Evolutionary conservation across 2,113 vertebrate species (phyloP), one percentile per base, ranked within the genome.

Genomic region (Rhineura floridana): DNA sequence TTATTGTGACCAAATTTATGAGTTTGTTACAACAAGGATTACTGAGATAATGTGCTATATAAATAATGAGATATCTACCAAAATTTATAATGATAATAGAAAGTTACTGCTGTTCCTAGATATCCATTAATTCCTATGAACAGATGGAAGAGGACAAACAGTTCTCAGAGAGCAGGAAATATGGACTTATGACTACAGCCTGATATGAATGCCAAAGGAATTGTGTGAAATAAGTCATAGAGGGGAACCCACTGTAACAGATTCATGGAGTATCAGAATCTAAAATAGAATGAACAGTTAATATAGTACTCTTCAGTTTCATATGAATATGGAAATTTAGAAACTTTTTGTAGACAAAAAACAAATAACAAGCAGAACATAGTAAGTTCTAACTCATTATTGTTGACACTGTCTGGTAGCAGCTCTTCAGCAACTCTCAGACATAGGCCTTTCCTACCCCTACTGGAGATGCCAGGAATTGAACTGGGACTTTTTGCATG

Each of bases 81-180:
- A 84, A 89, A 85, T 3, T 76, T 84, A 79, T 86, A 44, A 88
- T 85, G 72, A 86, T 89, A 79, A 79, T 81, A 92, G 91, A 75
- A 15, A 0, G n/a, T 83, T 44, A 86, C 89, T 93, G 42, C 84
- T 94, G 36, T 95, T 95, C 93, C 92, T 95, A 94, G 94, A 94
- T 36, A 87, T 93, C 81, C 83, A 62, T 86, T 90, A 87, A 92
- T 93, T 93, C 93, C 93, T 90, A 94, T 10, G 0, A 94, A 92
- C 94, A 96, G 93, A 95, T 94, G 93, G 94, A 95, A 90, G 44
- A 95, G 91, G 86, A 95, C 94, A 93, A 93, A 85, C 86, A 0
- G 52, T 94, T 91, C 93, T 93, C 84, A 86, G 88, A 93, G 91
- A 93, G 82, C 8, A 92, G 78, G 50, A 94, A 95, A 87, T 90